Base-by-base conservation (phyloP, 2,888 invertebrate species). In the Deroplatys truncata region DNA sequence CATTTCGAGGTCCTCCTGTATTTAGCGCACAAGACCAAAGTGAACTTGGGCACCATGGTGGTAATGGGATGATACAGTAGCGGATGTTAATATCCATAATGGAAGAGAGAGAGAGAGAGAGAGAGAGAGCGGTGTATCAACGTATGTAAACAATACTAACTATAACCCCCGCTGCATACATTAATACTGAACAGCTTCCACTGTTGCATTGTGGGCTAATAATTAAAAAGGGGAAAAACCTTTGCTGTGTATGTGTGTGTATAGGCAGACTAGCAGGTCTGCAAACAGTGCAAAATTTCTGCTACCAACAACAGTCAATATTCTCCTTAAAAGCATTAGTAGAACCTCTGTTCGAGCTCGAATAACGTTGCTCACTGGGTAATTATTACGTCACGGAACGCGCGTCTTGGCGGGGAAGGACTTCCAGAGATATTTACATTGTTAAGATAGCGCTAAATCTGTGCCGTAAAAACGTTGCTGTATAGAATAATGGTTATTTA, bases 1-100 rank as follows among this genome's bases (percentile, higher is more conserved):
- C 56, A 72, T 72, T 72, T 72, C 25, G 56, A 72, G 56, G 25
- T 20, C 20, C 56, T 72, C 56, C 56, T 72, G 56, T 72, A 72
- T 72, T 72, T 72, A 72, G 56, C 9, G 15, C 49, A 49, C 5
- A 9, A 49, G 49, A 49, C 5, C 5, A 49, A 49, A 49, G 49
- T 49, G n/a, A 56, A 56, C 7, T 56, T 56, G 15, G 56, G 56
- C 5, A 9, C 56, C 56, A 72, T 20, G 56, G 25, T 72, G 56
- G 56, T 72, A 72, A 72, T 72, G 56, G 56, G 56, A 72, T 72
- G 56, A 72, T 72, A 72, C 56, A 20, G 20, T 20, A 72, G 56
- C 56, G 86, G 28, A 82, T 82, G 82, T 35, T 87, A 87, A 87
- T 87, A 87, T 82, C 83, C 87, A 87, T 87, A 87, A 87, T 83